A percentile compares a stretch with the other conserved stretches of the same genome.
Evolutionary conservation across 2,797 vertebrate species (phyloP).

Genomic region (Lacerta viridis): DNA sequence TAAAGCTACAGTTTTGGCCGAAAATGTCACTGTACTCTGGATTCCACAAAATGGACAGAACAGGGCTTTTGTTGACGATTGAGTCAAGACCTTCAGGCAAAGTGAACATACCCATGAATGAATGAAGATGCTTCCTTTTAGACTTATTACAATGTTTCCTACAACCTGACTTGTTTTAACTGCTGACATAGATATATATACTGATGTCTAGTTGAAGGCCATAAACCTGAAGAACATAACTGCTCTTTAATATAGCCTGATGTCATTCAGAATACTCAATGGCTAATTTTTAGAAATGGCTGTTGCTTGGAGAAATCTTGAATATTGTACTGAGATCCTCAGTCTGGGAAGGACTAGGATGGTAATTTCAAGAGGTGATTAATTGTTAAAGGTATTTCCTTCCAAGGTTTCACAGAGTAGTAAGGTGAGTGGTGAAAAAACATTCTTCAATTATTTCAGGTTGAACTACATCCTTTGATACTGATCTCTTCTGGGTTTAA

Average conservation of each 20-base stretch:
- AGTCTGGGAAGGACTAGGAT: not conserved
- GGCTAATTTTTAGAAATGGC: conserved; percentile 29
- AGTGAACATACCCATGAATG: not conserved
- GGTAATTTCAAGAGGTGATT: conserved; percentile 6
- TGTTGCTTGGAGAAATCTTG: not conserved
- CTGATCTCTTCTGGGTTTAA: not conserved
- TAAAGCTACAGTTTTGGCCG: not conserved
- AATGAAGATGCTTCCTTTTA: not conserved
- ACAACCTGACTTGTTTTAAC: not conserved
- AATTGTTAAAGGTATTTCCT: not conserved
- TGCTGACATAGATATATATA: not conserved
- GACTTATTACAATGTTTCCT: not conserved
- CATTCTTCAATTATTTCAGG: not conserved
- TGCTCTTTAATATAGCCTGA: not conserved
- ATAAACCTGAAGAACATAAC: not conserved
- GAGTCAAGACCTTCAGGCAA: not conserved
- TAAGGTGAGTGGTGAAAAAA: not conserved
- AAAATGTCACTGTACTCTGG: not conserved
- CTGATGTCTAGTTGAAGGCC: conserved; percentile 2
- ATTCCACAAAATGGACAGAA: not conserved
- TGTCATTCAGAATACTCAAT: conserved; percentile 22
- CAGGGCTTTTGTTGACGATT: not conserved
- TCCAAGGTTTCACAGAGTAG: not conserved
- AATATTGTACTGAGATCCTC: conserved; percentile 16
- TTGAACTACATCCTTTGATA: not conserved